phyloP scores from a whole-genome alignment of 2,113 vertebrate genomes.

The Tachysurus fulvidraco region DNA sequence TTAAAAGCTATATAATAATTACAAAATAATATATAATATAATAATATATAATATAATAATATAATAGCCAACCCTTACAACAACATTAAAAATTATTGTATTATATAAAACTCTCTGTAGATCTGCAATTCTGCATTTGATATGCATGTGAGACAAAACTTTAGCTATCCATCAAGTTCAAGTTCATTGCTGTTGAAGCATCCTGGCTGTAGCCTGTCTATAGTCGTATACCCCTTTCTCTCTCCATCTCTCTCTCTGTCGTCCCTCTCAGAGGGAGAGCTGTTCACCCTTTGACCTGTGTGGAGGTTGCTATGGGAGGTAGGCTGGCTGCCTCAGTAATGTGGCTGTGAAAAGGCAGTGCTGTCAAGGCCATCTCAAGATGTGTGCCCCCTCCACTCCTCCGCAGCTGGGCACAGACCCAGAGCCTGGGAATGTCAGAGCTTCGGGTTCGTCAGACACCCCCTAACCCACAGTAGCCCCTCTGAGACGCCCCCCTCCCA shows the following conservation, averaged over 20 bases:
- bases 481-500: constrained; percentile 33
- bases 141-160: neutral
- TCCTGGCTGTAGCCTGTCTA: constrained; percentile 42
- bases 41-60: neutral
- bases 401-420: constrained; percentile 63
- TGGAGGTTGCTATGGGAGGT: constrained; percentile 74
- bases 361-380: constrained; percentile 74
- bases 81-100: neutral
- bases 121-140: neutral
- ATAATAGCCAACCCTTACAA: neutral
- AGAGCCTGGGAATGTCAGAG: constrained; percentile 68
- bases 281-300: constrained; percentile 74
- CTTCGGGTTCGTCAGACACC: constrained; percentile 60
- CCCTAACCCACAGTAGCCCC: constrained; percentile 35
- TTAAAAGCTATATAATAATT: neutral
- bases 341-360: constrained; percentile 74
- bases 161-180: constrained; percentile 53
- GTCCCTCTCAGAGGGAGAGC: constrained; percentile 36
- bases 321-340: constrained; percentile 70
- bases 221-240: constrained; percentile 5
- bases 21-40: neutral
- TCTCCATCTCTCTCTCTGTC: constrained; percentile 47
- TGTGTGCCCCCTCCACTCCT: constrained; percentile 57
- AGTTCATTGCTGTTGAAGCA: constrained; percentile 50
- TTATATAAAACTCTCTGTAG: neutral